phyloP scores from a whole-genome alignment of 2,797 vertebrate species.

The Neoniphon sammara region DNA sequence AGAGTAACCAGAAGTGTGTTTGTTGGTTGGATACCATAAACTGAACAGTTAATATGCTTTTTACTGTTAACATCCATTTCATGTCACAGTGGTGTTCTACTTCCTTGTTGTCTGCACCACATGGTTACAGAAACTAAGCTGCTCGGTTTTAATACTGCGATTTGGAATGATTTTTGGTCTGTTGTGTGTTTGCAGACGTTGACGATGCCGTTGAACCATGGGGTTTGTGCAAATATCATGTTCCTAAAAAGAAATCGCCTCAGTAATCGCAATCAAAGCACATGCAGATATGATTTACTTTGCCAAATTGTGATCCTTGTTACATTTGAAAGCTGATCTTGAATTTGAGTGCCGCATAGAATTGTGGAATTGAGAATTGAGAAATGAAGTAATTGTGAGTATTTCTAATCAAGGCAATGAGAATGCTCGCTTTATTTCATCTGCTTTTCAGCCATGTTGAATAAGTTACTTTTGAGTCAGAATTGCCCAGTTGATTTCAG shows the following conservation, averaged over 20 bases:
- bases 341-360: not conserved
- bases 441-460: no score
- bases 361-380: no score
- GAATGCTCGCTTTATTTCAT: no score
- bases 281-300: not conserved
- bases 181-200: constrained; percentile 52
- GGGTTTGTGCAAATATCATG: constrained; percentile 49
- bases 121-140: not conserved
- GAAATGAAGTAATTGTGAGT: no score
- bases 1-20: no score
- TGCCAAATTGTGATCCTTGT: not conserved
- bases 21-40: constrained; percentile 20
- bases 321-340: not conserved
- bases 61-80: not conserved
- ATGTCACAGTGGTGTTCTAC: not conserved
- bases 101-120: no score
- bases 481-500: not conserved
- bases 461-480: no score
- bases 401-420: no score
- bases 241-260: not conserved
- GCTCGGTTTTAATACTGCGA: not conserved
- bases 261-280: constrained; percentile 2
- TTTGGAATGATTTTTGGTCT: not conserved
- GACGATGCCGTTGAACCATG: not conserved
- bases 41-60: not conserved